Base-by-base conservation (phyloP, 2,888 invertebrate genomes). In the Pandemis heparana region DNA sequence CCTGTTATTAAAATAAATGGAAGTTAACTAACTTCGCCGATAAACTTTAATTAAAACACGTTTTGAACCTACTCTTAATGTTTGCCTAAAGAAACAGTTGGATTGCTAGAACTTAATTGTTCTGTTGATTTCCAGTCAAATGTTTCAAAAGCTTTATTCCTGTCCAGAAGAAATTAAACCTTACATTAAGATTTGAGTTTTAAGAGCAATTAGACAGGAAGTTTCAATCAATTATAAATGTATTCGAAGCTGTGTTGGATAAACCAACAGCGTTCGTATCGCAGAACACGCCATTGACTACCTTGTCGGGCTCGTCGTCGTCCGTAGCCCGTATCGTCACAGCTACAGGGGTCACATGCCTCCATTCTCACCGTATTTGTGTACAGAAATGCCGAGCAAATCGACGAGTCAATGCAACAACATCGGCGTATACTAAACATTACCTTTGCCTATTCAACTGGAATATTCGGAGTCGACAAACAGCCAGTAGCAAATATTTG, bases 401-500 rank as follows among this genome's bases (percentile, higher is more conserved):
- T 79, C 79, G 53, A 53, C 67, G 67, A 60, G 75, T 77, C 75
- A 75, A 74, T 77, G 75, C 76, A 76, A 67, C 72, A 71, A 76
- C 77, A 76, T 71, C 60, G 74, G 77, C 72, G 79, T 77, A 80
- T 77, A 80, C 83, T 83, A 83, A 84, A 85, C 85, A 86, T 88
- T 88, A 85, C 89, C 84, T 83, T 86, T 84, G 87, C 83, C 75
- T 80, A 81, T 73, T 83, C 79, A 78, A 73, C 80, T 77, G 84
- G 82, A 84, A 84, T 75, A 78, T 80, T 67, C 77, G 71, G 75
- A 79, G 78, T 79, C 76, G 71, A 80, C 82, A 85, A 81, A 87
- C 80, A 83, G 83, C 81, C 81, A 81, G 78, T 70, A 75, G 85
- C 86, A 88, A 90, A 90, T 89, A 87, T 89, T 86, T 88, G 87